Conservation (phyloP, 2,113 vertebrate genomes). For the Podocnemis expansa region DNA sequence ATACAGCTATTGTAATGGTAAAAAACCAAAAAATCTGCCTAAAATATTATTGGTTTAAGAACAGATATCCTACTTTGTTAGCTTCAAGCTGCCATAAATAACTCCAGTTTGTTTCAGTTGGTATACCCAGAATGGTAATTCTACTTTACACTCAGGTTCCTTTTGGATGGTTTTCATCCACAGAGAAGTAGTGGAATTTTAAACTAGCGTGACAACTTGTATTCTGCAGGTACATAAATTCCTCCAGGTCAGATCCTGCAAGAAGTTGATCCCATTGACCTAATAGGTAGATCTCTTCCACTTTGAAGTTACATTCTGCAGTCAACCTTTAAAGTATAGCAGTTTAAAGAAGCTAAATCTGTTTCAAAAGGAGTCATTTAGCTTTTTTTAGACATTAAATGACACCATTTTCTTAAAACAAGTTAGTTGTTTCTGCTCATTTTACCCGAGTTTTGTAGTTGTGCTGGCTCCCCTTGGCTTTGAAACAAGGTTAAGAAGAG, state of each 20-base stretch:
- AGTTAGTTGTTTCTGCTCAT: neutral
- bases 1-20: neutral
- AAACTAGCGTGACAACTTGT: neutral
- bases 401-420: neutral
- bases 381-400: neutral
- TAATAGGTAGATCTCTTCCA: neutral
- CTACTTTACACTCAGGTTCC: neutral
- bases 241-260: neutral
- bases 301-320: too few species aligned
- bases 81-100: neutral
- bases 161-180: fast-evolving
- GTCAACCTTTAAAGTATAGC: too few species aligned
- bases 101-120: neutral
- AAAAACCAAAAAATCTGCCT: neutral
- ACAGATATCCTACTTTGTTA: neutral
- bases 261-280: fast-evolving
- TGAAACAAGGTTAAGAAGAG: neutral
- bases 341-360: too few species aligned
- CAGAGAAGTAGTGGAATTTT: fast-evolving
- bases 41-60: neutral
- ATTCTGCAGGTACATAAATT: fast-evolving
- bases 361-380: neutral
- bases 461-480: neutral
- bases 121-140: neutral
- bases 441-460: neutral